Conservation (phyloP, 2,113 vertebrate genomes). For the Burhinus oedicnemus region DNA sequence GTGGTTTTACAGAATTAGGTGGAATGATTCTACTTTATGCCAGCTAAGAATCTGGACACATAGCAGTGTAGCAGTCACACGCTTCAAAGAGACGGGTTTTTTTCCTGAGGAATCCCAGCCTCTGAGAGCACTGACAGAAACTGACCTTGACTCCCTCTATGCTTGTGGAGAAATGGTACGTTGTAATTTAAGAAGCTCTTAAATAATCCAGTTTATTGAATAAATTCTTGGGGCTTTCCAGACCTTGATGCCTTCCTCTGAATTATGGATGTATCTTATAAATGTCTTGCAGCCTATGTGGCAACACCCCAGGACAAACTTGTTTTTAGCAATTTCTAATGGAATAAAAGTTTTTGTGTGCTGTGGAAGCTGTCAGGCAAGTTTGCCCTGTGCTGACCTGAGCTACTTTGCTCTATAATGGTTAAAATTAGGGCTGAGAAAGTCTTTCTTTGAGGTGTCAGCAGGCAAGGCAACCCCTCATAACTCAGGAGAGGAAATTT, state of each 20-base stretch:
- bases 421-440: not conserved
- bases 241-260: not conserved
- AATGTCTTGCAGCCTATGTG: not conserved
- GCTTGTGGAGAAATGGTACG: rapidly evolving
- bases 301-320: not conserved
- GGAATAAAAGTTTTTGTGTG: not conserved
- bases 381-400: not conserved
- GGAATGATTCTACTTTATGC: not conserved
- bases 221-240: not conserved
- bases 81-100: not conserved
- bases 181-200: not conserved
- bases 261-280: rapidly evolving
- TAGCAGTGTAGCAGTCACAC: not conserved
- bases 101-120: not conserved
- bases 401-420: not conserved
- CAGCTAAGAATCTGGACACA: not conserved
- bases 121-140: not conserved
- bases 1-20: not conserved
- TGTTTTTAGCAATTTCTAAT: not conserved
- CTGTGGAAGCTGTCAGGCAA: not conserved
- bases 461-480: not conserved
- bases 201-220: not conserved
- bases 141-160: rapidly evolving
- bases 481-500: not conserved
- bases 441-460: not conserved